Conservation (phyloP, 2,797 vertebrate species). For the Apogon hyalosoma region DNA sequence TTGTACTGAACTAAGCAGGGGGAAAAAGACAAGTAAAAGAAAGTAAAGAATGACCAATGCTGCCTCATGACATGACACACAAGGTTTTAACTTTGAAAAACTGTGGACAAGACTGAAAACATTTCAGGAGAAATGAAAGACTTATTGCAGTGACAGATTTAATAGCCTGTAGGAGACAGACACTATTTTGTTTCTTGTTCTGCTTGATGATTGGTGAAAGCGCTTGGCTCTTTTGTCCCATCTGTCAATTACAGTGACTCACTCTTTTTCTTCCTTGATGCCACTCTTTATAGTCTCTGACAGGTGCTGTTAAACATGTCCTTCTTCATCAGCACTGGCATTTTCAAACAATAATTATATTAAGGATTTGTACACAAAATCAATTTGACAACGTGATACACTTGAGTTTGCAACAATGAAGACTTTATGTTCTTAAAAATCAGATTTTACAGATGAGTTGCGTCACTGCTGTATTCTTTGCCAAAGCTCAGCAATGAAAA, state of each 20-base stretch:
- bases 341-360: slow-evolving; percentile 16
- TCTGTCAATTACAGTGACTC: slow-evolving; percentile 57
- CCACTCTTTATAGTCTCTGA: slow-evolving; percentile 38
- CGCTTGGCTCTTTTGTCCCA: slow-evolving; percentile 50
- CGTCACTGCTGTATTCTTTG: too few species aligned
- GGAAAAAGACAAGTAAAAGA: not conserved
- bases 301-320: slow-evolving; percentile 39
- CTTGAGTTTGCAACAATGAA: not conserved
- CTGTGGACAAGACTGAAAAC: not conserved
- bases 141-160: too few species aligned
- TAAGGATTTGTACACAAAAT: slow-evolving; percentile 1
- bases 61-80: not conserved
- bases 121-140: not conserved
- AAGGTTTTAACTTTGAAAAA: not conserved
- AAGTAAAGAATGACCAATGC: not conserved
- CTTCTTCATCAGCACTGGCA: slow-evolving; percentile 26
- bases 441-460: not conserved
- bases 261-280: slow-evolving; percentile 16
- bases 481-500: slow-evolving; percentile 2
- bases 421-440: slow-evolving; percentile 1
- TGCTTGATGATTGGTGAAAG: slow-evolving; percentile 36
- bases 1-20: slow-evolving; percentile 13
- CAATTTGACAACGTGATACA: slow-evolving; percentile 2
- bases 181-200: slow-evolving; percentile 23
- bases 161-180: slow-evolving; percentile 12